Evolutionary conservation across 2,888 invertebrate species (phyloP), one percentile per base, ranked within the genome.

Genomic region (Folsomia candida): DNA sequence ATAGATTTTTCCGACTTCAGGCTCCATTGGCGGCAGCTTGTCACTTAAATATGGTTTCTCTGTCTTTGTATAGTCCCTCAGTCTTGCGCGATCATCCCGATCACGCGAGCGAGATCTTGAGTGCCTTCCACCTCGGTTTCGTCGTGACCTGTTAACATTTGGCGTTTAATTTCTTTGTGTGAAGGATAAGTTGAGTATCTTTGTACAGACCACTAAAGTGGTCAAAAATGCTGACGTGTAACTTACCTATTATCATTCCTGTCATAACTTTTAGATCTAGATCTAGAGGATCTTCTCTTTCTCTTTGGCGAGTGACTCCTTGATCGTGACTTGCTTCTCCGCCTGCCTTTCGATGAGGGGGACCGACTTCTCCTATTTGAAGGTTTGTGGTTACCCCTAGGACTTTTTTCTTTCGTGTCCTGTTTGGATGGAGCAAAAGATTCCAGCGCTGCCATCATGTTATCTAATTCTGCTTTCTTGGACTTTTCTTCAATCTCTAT

Each of bases 391-490:
- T 25, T 64, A 25, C 24, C 64, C 51, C 69, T 26, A 14, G 22
- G 18, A 2, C 26, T 26, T 14, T 18, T 9, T 20, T 29, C 62
- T 27, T 2, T 2, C 64, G 69, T 71, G 28, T 68, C 63, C 29
- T 70, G 61, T 66, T 78, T 75, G 4, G 90, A 90, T 1, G 93
- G 93, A 1, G 93, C 94, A 27, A 93, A 84, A 2, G 93, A 91
- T 84, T 94, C 94, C 65, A 94, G 84, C 76, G 91, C 91, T 22
- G 92, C 89, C 92, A 94, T 92, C 1, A 91, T 89, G 81, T 92
- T 89, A 78, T 90, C 84, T 68, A 83, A 82, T 81, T 85, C 85
- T 68, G 86, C 85, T 72, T 85, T 82, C 62, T 85, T 84, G 76
- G 85, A 85, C 59, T 84, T 82, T 54, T 85, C 86, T 37, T 85